These are phyloP conservation scores for Xylophagus ater DNA, from an alignment of 2,888 invertebrate genomes.

Conservation along the genomic window DNA sequence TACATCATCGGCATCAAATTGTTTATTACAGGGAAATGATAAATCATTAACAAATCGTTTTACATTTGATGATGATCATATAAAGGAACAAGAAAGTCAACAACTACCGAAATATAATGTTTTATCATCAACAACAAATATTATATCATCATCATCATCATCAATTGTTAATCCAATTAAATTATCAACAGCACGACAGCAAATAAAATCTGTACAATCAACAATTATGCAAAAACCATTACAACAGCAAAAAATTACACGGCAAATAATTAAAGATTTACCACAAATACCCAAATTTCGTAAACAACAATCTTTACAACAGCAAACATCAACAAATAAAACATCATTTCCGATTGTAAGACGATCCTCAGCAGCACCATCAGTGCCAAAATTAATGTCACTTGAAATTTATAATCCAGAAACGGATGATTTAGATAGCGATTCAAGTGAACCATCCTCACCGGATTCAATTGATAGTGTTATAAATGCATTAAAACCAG, in stretches of 20 bases:
- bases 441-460: constrained; percentile 71
- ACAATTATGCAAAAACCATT: constrained; percentile 18
- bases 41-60: constrained; percentile 21
- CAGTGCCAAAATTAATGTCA: constrained; percentile 63
- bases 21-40: constrained; percentile 12
- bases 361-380: constrained; percentile 51
- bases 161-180: constrained; percentile 14
- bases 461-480: constrained; percentile 81
- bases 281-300: constrained; percentile 51
- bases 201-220: constrained; percentile 27
- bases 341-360: constrained; percentile 59
- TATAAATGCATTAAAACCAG: constrained; percentile 46
- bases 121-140: constrained; percentile 24
- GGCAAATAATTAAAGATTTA: constrained; percentile 49
- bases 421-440: constrained; percentile 81
- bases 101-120: constrained; percentile 32
- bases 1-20: constrained; percentile 3
- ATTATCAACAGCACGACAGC: constrained; percentile 27
- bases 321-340: constrained; percentile 20
- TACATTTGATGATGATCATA: constrained; percentile 30
- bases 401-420: constrained; percentile 82
- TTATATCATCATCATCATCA: constrained; percentile 32
- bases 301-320: constrained; percentile 34
- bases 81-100: constrained; percentile 30
- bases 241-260: constrained; percentile 46